Conservation (phyloP, 1,140 invertebrate genomes). For the Leptinotarsa texana region DNA sequence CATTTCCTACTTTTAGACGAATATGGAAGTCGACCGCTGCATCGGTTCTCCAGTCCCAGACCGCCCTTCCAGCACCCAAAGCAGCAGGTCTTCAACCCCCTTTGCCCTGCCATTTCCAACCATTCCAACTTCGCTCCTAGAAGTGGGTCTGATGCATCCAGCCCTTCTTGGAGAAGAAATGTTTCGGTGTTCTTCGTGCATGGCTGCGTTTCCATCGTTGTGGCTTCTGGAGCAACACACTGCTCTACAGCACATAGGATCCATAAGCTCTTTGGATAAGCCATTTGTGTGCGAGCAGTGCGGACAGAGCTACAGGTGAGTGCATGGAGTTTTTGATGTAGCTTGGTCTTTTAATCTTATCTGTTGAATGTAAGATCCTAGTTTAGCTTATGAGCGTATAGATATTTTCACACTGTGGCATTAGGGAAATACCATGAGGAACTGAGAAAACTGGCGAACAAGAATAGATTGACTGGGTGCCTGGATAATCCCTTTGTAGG, state of each 20-base stretch:
- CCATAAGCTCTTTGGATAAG: slow-evolving; percentile 69
- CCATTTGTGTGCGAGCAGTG: slow-evolving; percentile 91
- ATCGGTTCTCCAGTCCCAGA: slow-evolving; percentile 48
- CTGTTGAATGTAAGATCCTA: neutral
- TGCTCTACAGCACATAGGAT: slow-evolving; percentile 69
- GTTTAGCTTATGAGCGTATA: no score
- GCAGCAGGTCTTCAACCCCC: slow-evolving; percentile 56
- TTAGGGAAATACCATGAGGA: no score
- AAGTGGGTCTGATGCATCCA: slow-evolving; percentile 57
- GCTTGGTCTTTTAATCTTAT: neutral
- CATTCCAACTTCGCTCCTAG: slow-evolving; percentile 46
- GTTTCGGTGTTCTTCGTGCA: slow-evolving; percentile 76
- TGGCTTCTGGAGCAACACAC: slow-evolving; percentile 82
- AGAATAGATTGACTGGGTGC: no score
- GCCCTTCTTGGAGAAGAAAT: slow-evolving; percentile 56
- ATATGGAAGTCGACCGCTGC: slow-evolving; percentile 32
- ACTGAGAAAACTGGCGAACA: no score
- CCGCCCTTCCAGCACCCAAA: slow-evolving; percentile 51
- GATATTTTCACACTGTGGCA: no score
- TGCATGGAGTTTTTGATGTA: neutral
- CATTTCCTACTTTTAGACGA: neutral
- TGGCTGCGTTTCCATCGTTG: slow-evolving; percentile 79
- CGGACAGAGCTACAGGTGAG: slow-evolving; percentile 79
- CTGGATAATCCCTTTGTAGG: no score
- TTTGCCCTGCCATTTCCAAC: slow-evolving; percentile 54